phyloP scores from a whole-genome alignment of 2,797 vertebrate genomes.

The Chelon labrosus region DNA sequence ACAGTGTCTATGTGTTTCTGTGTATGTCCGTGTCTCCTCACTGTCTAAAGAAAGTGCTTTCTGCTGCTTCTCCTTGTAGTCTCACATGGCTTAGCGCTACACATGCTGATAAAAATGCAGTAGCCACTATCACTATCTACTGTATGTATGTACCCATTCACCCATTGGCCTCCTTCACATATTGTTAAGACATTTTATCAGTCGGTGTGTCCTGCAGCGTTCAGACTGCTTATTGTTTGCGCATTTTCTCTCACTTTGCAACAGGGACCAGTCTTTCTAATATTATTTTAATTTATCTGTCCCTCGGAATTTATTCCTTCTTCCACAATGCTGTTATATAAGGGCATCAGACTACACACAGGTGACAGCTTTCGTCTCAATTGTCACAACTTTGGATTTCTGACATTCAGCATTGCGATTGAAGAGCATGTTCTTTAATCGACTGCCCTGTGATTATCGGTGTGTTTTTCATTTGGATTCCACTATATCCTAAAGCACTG shows the following conservation, averaged over 20 bases:
- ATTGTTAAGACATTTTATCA: slow-evolving; percentile 6
- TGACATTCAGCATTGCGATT: slow-evolving; percentile 9
- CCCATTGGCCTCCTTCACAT: slow-evolving; percentile 29
- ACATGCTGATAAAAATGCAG: slow-evolving; percentile 33
- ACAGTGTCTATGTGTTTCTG: slow-evolving; percentile 24
- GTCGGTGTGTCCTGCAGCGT: neutral
- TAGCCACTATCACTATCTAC: slow-evolving; percentile 1
- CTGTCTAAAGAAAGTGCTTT: slow-evolving; percentile 54
- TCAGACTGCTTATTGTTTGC: slow-evolving; percentile 12
- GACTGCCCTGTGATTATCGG: slow-evolving; percentile 23
- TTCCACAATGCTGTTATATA: slow-evolving; percentile 5
- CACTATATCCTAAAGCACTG: slow-evolving; percentile 7
- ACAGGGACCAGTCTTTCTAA: slow-evolving; percentile 10
- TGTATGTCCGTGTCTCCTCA: slow-evolving; percentile 38
- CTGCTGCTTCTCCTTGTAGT: slow-evolving; percentile 51
- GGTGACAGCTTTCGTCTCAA: neutral
- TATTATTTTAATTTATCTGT: slow-evolving; percentile 21
- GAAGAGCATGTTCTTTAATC: slow-evolving; percentile 12
- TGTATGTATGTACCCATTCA: slow-evolving; percentile 23
- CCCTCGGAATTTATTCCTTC: neutral
- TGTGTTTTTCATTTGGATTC: neutral
- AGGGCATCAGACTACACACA: neutral
- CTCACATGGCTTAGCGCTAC: slow-evolving; percentile 22
- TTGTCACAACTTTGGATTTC: neutral
- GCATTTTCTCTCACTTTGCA: slow-evolving; percentile 1